These are phyloP conservation scores for Isichthys henryi DNA, from an alignment of 2,113 vertebrate genomes.

Conservation along the genomic window DNA sequence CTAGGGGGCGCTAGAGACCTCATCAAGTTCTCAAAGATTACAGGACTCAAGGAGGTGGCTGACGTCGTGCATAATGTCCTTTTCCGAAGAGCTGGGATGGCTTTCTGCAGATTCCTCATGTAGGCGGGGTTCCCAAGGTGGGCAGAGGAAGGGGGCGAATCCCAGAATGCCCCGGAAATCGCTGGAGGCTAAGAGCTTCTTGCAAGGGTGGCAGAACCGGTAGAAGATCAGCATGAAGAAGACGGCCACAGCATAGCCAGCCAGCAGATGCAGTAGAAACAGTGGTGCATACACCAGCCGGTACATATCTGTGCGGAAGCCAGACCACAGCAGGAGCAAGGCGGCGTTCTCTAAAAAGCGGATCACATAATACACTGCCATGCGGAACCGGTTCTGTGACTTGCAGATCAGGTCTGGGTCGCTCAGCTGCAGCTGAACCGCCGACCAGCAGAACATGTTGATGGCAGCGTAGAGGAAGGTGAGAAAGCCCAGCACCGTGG, in stretches of 20 bases:
- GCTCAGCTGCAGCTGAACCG: slow-evolving; percentile 81
- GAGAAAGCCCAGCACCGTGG: slow-evolving; percentile 81
- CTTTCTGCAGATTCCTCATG: slow-evolving; percentile 43
- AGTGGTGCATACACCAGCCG: slow-evolving; percentile 72
- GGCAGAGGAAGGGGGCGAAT: slow-evolving; percentile 66
- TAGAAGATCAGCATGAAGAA: slow-evolving; percentile 96
- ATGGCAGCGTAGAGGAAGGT: slow-evolving; percentile 92
- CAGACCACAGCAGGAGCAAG: slow-evolving; percentile 85
- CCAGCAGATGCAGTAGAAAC: slow-evolving; percentile 75
- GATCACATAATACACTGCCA: slow-evolving; percentile 79
- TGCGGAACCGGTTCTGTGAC: slow-evolving; percentile 82
- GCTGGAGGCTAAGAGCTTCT: slow-evolving; percentile 82
- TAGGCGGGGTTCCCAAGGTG: slow-evolving; percentile 40
- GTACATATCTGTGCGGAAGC: slow-evolving; percentile 80
- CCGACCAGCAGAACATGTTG: slow-evolving; percentile 99
- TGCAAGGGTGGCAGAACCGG: slow-evolving; percentile 90
- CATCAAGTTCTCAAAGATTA: slow-evolving; percentile 43
- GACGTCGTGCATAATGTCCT: slow-evolving; percentile 38
- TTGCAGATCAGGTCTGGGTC: slow-evolving; percentile 90
- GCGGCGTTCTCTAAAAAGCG: slow-evolving; percentile 84
- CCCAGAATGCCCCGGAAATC: slow-evolving; percentile 66
- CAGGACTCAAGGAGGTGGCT: slow-evolving; percentile 40
- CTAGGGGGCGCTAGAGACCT: background rate
- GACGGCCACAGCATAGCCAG: slow-evolving; percentile 72
- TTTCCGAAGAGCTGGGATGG: slow-evolving; percentile 30